A percentile compares a stretch with the other conserved stretches of the same genome.
These are phyloP conservation scores for Simalia tracyae DNA, from an alignment of 2,797 vertebrate species.

Conservation along the genomic window DNA sequence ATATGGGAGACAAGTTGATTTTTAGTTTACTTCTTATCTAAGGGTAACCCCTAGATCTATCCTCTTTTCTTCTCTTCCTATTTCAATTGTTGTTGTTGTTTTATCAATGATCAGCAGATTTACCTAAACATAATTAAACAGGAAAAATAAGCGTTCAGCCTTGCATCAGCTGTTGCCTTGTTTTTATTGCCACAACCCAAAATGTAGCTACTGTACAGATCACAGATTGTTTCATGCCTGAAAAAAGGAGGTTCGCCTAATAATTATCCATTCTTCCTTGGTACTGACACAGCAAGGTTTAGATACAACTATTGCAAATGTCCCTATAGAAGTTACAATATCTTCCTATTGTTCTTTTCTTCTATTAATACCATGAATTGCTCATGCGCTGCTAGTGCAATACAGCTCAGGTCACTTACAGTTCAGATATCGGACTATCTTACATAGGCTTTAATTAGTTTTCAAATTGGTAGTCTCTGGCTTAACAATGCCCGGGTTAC, in stretches of 20 bases:
- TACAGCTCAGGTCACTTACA: background rate
- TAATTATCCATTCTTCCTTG: background rate
- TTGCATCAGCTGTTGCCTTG: background rate
- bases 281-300: background rate
- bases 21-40: background rate
- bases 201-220: background rate
- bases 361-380: background rate
- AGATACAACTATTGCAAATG: background rate
- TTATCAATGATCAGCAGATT: background rate
- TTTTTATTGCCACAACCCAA: background rate
- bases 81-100: background rate
- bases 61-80: background rate
- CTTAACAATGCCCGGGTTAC: too few relatives aligned
- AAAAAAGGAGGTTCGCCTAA: background rate
- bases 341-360: background rate
- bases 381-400: background rate
- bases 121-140: background rate
- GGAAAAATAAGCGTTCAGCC: background rate
- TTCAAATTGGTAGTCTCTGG: background rate
- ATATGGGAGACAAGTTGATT: background rate
- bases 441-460: background rate
- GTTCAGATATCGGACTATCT: background rate
- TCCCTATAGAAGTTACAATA: background rate
- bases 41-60: background rate
- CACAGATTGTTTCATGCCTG: background rate